Conservation (phyloP, 2,888 invertebrate genomes). For the Drosophila mimetica region DNA sequence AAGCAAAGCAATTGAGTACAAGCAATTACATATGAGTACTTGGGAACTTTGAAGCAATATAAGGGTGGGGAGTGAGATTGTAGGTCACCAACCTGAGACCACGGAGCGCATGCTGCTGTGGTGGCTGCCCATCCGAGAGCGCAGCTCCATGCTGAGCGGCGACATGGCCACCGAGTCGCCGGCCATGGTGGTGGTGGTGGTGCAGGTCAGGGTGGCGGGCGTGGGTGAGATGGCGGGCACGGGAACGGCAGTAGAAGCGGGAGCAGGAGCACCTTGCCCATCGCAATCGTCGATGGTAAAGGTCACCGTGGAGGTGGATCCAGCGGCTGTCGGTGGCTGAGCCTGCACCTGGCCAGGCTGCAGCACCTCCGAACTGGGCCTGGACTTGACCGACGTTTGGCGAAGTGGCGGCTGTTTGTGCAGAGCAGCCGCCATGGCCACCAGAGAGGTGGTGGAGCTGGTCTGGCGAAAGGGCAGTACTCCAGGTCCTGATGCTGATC, state of each 20-base stretch:
- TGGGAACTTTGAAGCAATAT: slow-evolving; percentile 14
- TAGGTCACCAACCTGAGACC: slow-evolving; percentile 80
- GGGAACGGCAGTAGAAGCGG: neutral
- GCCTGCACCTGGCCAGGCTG: slow-evolving; percentile 54
- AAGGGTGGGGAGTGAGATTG: neutral
- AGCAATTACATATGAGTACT: slow-evolving; percentile 1
- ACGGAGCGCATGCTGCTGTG: slow-evolving; percentile 83
- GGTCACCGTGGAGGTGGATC: slow-evolving; percentile 72
- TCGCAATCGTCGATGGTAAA: slow-evolving; percentile 72
- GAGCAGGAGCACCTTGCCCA: neutral
- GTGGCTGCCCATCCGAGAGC: slow-evolving; percentile 77
- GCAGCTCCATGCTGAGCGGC: slow-evolving; percentile 70
- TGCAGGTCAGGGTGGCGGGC: slow-evolving; percentile 60
- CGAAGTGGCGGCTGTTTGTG: slow-evolving; percentile 56
- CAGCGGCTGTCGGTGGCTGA: slow-evolving; percentile 34
- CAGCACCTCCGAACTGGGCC: slow-evolving; percentile 72
- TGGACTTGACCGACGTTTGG: slow-evolving; percentile 58
- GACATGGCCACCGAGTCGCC: slow-evolving; percentile 55
- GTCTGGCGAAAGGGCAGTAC: slow-evolving; percentile 68
- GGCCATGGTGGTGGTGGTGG: slow-evolving; percentile 68
- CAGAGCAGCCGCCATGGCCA: slow-evolving; percentile 63
- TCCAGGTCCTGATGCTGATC: neutral
- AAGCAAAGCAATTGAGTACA: slow-evolving; percentile 9
- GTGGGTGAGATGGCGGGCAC: slow-evolving; percentile 40
- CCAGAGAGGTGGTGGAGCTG: slow-evolving; percentile 73